Evolutionary conservation across 2,797 vertebrate genomes (phyloP), one percentile per base, ranked within the genome.

Genomic region (Linurgus olivaceus): DNA sequence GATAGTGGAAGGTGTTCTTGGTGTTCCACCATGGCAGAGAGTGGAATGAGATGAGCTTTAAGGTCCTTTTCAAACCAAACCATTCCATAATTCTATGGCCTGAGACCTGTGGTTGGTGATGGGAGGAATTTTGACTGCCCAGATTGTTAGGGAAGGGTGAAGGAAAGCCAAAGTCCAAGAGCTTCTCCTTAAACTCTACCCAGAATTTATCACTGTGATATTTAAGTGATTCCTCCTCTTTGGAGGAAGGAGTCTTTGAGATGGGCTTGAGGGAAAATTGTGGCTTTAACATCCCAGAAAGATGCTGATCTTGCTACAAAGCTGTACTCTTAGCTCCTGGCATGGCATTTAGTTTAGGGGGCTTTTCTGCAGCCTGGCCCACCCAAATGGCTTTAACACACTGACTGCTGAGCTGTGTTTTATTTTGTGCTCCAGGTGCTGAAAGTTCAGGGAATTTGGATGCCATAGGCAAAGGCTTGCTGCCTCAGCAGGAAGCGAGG

Each of bases 401-500:
- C 20, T 9, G 38, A 20, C 19, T 67, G 63, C 54, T 67, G 67
- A 62, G 17, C 50, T 73, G 14, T 48, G 31, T 10, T 73, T 66
- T 88, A 7, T 47, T 93, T 91, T 91, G 15, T 73, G 18, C 96
- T 84, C 83, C 93, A 98, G 97, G 96, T 31, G 62, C 84, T 11
- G 97, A 97, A 52, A 96, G 79, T 88, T 94, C 98, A 45, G 97
- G 96, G 48, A 98, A 96, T 91, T 70, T 92, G 74, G 98, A 99
- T 16, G 54, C 73, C 31, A 96, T 96, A 79, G 97, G 98, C 70
- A 98, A 97, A 93, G 99, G 99, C 29, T 97, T 98, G 75, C 98
- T 99, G 59, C 98, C 98, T 38, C 98, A 97, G 74, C 98, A 99
- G 76, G 99, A 99, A 95, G 96, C 98, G 4, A 97, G 84, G 37